phyloP scores from a whole-genome alignment of 2,888 invertebrate genomes.

The Apotomis turbidana region DNA sequence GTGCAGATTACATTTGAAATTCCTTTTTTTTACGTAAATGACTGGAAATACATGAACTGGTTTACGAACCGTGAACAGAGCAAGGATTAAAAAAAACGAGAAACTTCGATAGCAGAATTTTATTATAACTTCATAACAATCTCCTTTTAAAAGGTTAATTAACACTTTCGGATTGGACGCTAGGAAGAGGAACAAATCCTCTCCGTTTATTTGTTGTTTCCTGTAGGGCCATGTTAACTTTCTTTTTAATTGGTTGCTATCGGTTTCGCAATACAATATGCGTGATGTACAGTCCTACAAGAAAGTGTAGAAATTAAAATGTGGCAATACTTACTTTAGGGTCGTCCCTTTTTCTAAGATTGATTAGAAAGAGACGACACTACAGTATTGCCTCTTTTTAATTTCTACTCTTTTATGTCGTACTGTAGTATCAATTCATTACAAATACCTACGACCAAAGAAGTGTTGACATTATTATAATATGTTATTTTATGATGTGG shows the following conservation, averaged over 20 bases:
- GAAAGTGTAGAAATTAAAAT: too few species aligned
- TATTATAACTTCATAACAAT: slow-evolving; percentile 14
- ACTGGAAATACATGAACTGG: too few species aligned
- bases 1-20: too few species aligned
- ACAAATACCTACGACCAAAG: neutral
- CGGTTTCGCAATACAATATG: slow-evolving; percentile 1
- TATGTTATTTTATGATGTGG: slow-evolving; percentile 1
- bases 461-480: neutral
- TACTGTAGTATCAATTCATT: too few species aligned
- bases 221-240: neutral
- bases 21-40: too few species aligned
- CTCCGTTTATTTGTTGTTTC: neutral
- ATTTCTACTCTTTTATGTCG: too few species aligned
- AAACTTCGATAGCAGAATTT: neutral
- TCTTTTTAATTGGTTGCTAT: slow-evolving; percentile 19
- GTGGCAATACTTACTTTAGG: too few species aligned
- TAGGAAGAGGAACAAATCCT: neutral
- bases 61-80: too few species aligned
- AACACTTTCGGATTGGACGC: neutral
- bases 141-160: slow-evolving; percentile 10
- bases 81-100: too few species aligned
- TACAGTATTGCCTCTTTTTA: too few species aligned
- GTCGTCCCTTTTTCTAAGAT: too few species aligned
- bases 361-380: too few species aligned
- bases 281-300: neutral